These are phyloP conservation scores for Potamarius usumacintae DNA, from an alignment of 2,113 vertebrate species.

Conservation along the genomic window DNA sequence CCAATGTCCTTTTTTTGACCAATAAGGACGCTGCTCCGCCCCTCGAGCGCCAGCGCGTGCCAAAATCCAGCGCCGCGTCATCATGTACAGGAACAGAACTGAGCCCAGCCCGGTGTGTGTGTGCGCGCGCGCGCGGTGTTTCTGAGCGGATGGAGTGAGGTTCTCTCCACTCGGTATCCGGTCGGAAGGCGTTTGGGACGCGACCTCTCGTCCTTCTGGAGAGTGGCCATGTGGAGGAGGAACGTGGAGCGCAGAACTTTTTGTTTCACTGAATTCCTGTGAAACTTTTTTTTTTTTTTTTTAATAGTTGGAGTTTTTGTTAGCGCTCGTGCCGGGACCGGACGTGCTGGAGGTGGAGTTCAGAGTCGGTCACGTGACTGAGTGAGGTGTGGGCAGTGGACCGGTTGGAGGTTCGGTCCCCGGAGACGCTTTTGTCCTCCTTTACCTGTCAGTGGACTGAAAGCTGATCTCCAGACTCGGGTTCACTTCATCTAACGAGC, in stretches of 20 bases:
- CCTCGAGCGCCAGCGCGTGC: neutral
- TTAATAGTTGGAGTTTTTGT: no score
- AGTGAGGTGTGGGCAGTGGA: constrained; percentile 44
- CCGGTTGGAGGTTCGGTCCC: constrained; percentile 27
- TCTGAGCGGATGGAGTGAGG: neutral
- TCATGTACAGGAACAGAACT: neutral
- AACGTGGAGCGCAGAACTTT: neutral
- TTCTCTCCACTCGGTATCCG: neutral
- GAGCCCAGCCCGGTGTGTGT: neutral
- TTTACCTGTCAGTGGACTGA: constrained; percentile 46
- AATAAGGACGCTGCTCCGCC: constrained; percentile 54
- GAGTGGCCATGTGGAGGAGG: neutral
- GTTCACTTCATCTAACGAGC: neutral
- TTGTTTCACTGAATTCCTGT: neutral
- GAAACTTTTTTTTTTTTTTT: neutral
- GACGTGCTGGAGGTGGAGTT: neutral
- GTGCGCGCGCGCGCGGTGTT: no score
- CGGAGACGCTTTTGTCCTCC: constrained; percentile 23
- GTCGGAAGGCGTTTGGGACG: neutral
- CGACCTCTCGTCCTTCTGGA: neutral
- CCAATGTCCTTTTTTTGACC: constrained; percentile 32
- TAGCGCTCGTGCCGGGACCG: neutral
- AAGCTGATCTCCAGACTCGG: constrained; percentile 26
- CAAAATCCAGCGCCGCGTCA: constrained; percentile 42
- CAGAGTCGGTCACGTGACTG: neutral